phyloP scores from a whole-genome alignment of 1,140 invertebrate species.

The Plectus sambesii region DNA sequence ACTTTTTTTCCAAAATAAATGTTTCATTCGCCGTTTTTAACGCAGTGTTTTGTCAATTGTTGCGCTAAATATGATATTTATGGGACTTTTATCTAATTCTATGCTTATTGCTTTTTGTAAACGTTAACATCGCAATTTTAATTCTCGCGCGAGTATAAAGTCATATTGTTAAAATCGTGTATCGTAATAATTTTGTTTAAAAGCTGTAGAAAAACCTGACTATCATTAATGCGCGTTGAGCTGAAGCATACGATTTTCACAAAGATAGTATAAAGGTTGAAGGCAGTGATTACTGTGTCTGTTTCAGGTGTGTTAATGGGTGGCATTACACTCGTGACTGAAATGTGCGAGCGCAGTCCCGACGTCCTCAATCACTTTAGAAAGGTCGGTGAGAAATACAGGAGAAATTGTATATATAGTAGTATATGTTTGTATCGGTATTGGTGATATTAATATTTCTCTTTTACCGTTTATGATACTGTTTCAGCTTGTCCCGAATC shows the following conservation, averaged over 20 bases:
- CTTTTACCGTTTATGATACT: slow-evolving; percentile 27
- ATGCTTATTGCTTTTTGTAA: too few species aligned
- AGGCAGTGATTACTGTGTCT: slow-evolving; percentile 18
- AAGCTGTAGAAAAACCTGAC: not conserved
- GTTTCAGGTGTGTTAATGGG: slow-evolving; percentile 82
- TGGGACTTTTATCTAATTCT: too few species aligned
- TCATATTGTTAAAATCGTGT: slow-evolving; percentile 3
- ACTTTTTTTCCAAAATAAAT: too few species aligned
- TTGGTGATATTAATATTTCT: slow-evolving; percentile 37
- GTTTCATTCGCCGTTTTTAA: not conserved
- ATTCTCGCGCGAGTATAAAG: not conserved
- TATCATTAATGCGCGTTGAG: not conserved
- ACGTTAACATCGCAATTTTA: too few species aligned
- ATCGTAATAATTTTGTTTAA: slow-evolving; percentile 10
- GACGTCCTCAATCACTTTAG: slow-evolving; percentile 95
- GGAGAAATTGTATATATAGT: slow-evolving; percentile 1
- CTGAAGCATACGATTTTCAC: too few species aligned
- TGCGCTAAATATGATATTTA: too few species aligned
- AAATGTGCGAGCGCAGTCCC: slow-evolving; percentile 95
- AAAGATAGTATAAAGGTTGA: too few species aligned
- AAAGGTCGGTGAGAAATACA: slow-evolving; percentile 61
- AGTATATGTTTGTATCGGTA: slow-evolving; percentile 31
- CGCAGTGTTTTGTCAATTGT: not conserved
- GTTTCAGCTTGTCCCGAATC: slow-evolving; percentile 87
- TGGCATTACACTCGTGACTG: slow-evolving; percentile 90